phyloP scores from a whole-genome alignment of 2,113 vertebrate species.

The Silurus glanis region DNA sequence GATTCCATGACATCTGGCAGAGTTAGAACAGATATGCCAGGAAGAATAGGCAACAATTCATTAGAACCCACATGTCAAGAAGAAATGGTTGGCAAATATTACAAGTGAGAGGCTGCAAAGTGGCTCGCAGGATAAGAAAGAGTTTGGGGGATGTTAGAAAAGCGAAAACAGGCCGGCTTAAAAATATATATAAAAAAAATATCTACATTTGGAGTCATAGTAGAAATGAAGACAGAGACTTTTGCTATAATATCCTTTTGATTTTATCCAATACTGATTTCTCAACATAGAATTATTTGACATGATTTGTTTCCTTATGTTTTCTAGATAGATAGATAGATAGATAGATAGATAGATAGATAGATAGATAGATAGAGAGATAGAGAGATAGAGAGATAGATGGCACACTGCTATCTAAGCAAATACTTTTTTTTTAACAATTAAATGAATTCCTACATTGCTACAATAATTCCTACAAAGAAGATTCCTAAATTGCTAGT shows the following conservation, averaged over 20 bases:
- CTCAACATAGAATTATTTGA: neutral
- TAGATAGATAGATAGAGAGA: too few species aligned
- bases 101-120: neutral
- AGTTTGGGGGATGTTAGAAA: neutral
- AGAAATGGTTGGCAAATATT: neutral
- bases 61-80: slow-evolving; percentile 3
- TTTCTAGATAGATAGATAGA: too few species aligned
- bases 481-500: too few species aligned
- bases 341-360: too few species aligned
- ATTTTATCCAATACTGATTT: neutral
- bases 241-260: neutral
- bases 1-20: neutral
- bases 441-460: too few species aligned
- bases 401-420: too few species aligned
- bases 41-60: neutral
- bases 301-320: neutral
- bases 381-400: too few species aligned
- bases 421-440: too few species aligned
- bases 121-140: neutral
- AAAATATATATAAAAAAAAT: neutral
- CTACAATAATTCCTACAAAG: too few species aligned
- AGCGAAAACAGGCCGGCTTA: neutral
- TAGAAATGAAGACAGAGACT: neutral
- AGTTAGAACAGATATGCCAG: neutral
- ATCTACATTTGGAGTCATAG: neutral